Evolutionary conservation across 2,888 invertebrate species (phyloP).

Genomic region (Chirona hameri): DNA sequence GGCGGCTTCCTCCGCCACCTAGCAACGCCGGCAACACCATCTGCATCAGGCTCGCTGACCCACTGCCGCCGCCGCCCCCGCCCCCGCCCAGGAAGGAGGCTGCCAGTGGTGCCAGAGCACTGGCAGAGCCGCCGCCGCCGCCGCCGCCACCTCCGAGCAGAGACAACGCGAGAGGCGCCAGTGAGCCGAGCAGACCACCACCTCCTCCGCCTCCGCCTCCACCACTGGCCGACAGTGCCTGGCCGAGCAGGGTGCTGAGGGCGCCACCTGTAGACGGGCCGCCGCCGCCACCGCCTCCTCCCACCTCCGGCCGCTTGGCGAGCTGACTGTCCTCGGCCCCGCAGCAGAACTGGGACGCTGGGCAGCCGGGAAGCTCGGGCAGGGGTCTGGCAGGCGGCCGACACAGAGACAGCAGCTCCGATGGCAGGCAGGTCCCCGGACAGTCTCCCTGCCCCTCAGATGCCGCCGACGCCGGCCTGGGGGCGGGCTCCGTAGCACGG

Average conservation of each 20-base stretch:
- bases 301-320: conserved; percentile 31
- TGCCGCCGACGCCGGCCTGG: too few species aligned
- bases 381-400: conserved; percentile 66
- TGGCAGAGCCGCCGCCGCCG: neutral
- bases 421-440: conserved; percentile 40
- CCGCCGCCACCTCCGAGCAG: neutral
- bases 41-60: neutral
- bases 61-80: conserved; percentile 26
- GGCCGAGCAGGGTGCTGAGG: conserved; percentile 34
- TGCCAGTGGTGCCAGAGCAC: conserved; percentile 1
- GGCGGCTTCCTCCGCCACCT: neutral
- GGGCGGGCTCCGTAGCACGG: too few species aligned
- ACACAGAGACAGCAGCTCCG: conserved; percentile 73
- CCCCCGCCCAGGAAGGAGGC: neutral
- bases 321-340: conserved; percentile 45
- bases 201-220: neutral
- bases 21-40: conserved; percentile 30
- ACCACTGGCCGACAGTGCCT: conserved; percentile 30
- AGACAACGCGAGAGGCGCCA: neutral
- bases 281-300: neutral
- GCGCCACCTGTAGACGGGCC: neutral
- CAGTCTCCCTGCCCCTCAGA: conserved; percentile 41
- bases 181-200: conserved; percentile 23
- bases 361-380: conserved; percentile 66
- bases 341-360: conserved; percentile 74